phyloP scores from a whole-genome alignment of 1,140 invertebrate genomes.

The Acromyrmex charruanus region DNA sequence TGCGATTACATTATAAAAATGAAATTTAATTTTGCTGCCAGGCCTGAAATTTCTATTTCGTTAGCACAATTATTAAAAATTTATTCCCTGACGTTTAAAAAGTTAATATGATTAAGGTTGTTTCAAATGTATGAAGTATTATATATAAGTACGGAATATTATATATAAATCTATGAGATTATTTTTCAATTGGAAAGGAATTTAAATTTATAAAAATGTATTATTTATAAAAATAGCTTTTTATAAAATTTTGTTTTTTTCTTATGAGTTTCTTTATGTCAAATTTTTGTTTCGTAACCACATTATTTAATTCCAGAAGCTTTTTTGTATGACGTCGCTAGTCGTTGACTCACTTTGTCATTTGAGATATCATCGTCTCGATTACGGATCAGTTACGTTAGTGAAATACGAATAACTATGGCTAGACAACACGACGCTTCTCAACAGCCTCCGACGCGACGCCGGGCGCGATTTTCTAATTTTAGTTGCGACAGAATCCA shows the following conservation, averaged over 20 bases:
- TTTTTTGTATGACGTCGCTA: not conserved
- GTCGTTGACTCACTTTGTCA: constrained; percentile 50
- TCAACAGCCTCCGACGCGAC: constrained; percentile 63
- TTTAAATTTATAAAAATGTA: not conserved
- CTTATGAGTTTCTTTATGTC: not conserved
- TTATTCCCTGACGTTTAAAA: not conserved
- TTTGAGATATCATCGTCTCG: constrained; percentile 49
- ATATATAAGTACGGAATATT: not conserved
- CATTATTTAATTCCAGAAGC: not conserved
- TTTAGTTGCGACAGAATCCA: constrained; percentile 74
- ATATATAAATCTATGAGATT: not conserved
- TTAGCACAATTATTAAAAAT: constrained; percentile 28
- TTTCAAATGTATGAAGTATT: not conserved
- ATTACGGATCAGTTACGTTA: constrained; percentile 72
- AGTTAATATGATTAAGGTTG: not conserved
- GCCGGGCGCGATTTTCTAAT: constrained; percentile 68
- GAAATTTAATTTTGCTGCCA: not conserved
- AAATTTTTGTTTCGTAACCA: not conserved
- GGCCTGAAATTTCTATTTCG: not conserved
- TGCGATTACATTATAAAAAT: constrained; percentile 25
- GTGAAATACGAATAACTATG: constrained; percentile 67
- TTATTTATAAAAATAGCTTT: not conserved
- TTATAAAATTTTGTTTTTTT: not conserved
- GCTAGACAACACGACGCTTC: constrained; percentile 76
- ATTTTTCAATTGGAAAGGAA: not conserved